These are phyloP conservation scores for Zaprionus taronus DNA, from an alignment of 1,140 invertebrate species.

Conservation along the genomic window DNA sequence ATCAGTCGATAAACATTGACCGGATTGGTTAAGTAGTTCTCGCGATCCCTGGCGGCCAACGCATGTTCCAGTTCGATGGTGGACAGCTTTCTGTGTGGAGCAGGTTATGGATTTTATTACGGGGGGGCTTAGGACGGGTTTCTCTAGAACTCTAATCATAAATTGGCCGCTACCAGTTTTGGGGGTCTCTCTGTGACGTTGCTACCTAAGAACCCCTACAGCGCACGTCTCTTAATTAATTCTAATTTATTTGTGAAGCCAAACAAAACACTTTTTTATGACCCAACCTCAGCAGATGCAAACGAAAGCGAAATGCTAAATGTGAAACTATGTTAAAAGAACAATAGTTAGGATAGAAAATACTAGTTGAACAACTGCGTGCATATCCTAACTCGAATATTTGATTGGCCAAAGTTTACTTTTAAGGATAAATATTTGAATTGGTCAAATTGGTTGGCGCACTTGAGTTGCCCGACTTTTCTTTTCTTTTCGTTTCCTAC, in stretches of 20 bases:
- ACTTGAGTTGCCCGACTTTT: not conserved
- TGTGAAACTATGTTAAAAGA: slow-evolving; percentile 17
- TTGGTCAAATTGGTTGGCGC: not conserved
- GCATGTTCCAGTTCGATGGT: slow-evolving; percentile 90
- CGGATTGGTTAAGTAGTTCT: slow-evolving; percentile 95
- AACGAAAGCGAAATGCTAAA: slow-evolving; percentile 72
- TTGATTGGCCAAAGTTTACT: not conserved
- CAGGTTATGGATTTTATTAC: slow-evolving; percentile 48
- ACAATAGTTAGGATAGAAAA: slow-evolving; percentile 31
- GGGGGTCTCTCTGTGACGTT: slow-evolving; percentile 40
- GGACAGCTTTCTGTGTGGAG: slow-evolving; percentile 86
- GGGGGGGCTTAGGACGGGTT: slow-evolving; percentile 35
- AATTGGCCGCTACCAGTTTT: slow-evolving; percentile 65
- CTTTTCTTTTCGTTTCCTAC: slow-evolving; percentile 13
- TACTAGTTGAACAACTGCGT: not conserved
- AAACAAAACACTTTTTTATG: slow-evolving; percentile 68
- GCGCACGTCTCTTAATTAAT: slow-evolving; percentile 64
- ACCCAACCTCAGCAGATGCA: slow-evolving; percentile 48
- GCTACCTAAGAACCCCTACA: slow-evolving; percentile 39
- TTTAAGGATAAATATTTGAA: not conserved
- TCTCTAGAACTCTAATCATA: slow-evolving; percentile 39
- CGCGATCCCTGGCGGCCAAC: slow-evolving; percentile 90
- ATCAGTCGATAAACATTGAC: slow-evolving; percentile 98
- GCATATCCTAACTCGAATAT: not conserved
- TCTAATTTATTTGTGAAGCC: slow-evolving; percentile 76